phyloP scores from a whole-genome alignment of 2,888 invertebrate species.

The Arge pagana region DNA sequence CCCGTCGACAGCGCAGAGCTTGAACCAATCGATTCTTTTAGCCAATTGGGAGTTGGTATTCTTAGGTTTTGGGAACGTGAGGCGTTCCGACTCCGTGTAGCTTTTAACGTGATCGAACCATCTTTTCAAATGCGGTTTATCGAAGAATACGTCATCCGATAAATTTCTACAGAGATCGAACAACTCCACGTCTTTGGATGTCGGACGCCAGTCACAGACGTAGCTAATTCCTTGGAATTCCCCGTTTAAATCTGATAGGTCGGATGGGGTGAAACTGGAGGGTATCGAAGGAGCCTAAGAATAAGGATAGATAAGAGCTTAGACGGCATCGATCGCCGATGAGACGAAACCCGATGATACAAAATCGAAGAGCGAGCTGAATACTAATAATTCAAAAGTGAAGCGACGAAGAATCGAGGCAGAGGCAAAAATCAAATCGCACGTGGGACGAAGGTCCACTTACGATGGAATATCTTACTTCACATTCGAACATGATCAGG shows the following conservation, averaged over 20 bases:
- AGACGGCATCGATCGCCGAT: too few relatives aligned
- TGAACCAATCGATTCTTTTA: constrained; percentile 36
- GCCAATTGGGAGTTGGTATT: constrained; percentile 49
- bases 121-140: constrained; percentile 62
- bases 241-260: constrained; percentile 50
- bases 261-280: too few relatives aligned
- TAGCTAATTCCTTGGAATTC: constrained; percentile 65
- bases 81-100: constrained; percentile 62
- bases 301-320: too few relatives aligned
- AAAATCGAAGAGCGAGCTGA: too few relatives aligned
- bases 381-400: too few relatives aligned
- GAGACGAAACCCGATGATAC: too few relatives aligned
- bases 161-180: constrained; percentile 46
- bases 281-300: too few relatives aligned
- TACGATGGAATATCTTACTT: too few relatives aligned
- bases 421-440: too few relatives aligned
- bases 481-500: too few relatives aligned
- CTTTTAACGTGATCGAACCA: constrained; percentile 69
- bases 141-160: constrained; percentile 51
- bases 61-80: constrained; percentile 55
- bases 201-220: constrained; percentile 63
- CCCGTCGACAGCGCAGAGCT: constrained; percentile 24
- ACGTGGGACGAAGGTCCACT: too few relatives aligned
- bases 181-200: constrained; percentile 60
- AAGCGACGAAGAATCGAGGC: too few relatives aligned